Evolutionary conservation across 2,113 vertebrate species (phyloP).

Genomic region (Arothron firmamentum): DNA sequence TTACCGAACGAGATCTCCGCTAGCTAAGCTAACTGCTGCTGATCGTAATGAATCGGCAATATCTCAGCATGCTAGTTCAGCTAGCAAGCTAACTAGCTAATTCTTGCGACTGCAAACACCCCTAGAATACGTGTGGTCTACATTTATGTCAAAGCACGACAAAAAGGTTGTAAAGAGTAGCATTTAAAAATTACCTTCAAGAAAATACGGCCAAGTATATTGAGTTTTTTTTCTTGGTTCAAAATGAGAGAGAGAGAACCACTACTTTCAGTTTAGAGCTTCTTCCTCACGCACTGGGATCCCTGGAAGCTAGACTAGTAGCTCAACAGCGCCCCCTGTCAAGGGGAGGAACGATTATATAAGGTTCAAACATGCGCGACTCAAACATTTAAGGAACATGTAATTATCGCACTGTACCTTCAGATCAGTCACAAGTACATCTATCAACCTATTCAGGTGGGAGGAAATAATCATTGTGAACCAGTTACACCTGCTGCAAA

Average conservation of each 20-base stretch:
- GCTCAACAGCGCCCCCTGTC: slow-evolving; percentile 36
- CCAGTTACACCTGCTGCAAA: no score
- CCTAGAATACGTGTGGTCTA: fast-evolving
- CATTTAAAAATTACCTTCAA: background rate
- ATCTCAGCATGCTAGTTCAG: slow-evolving; percentile 43
- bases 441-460: no score
- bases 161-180: fast-evolving
- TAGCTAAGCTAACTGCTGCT: slow-evolving; percentile 28
- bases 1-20: slow-evolving; percentile 5
- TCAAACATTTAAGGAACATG: no score
- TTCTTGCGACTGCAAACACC: background rate
- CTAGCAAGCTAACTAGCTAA: slow-evolving; percentile 30
- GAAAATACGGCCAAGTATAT: slow-evolving; percentile 22
- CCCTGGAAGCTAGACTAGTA: background rate
- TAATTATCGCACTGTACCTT: no score
- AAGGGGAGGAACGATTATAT: slow-evolving; percentile 17
- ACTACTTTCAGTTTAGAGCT: slow-evolving; percentile 57
- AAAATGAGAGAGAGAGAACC: background rate
- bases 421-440: no score
- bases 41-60: slow-evolving; percentile 68
- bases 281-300: slow-evolving; percentile 15
- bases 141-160: background rate
- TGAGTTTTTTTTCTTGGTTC: background rate
- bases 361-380: background rate
- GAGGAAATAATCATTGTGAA: no score